Evolutionary conservation across 2,797 vertebrate species (phyloP).

Genomic region (Myoxocephalus aenaeus): DNA sequence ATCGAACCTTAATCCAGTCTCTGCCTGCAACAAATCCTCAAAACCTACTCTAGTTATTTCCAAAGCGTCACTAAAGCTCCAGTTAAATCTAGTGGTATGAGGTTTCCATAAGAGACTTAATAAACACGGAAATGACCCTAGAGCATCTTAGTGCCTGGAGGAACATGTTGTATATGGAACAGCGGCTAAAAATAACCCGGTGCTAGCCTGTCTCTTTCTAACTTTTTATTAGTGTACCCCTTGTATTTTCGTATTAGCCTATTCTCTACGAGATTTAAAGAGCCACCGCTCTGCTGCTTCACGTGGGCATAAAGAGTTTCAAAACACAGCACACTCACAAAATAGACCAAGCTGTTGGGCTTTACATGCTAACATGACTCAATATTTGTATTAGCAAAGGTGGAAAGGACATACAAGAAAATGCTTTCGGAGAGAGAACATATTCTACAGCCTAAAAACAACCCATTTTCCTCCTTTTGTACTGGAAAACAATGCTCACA

Average conservation of each 20-base stretch:
- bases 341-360: neutral
- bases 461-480: neutral
- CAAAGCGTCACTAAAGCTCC: slow-evolving; percentile 11
- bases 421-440: neutral
- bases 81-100: slow-evolving; percentile 27
- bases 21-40: neutral
- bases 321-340: neutral
- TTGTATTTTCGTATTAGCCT: slow-evolving; percentile 39
- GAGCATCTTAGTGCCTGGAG: slow-evolving; percentile 64
- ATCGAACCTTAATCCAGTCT: slow-evolving; percentile 7
- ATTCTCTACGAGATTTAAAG: slow-evolving; percentile 37
- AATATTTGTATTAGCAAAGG: neutral
- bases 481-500: neutral
- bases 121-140: slow-evolving; percentile 68
- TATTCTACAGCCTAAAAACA: neutral
- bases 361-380: slow-evolving; percentile 14
- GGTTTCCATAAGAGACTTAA: slow-evolving; percentile 52
- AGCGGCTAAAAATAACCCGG: slow-evolving; percentile 75
- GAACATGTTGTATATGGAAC: slow-evolving; percentile 74
- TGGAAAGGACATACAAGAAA: neutral
- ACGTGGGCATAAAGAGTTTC: slow-evolving; percentile 2
- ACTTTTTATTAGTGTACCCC: slow-evolving; percentile 52
- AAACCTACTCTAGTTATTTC: neutral
- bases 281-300: slow-evolving; percentile 16
- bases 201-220: slow-evolving; percentile 43